A percentile compares a stretch with the other conserved stretches of the same genome.
Conservation (phyloP, 2,113 vertebrate genomes). For the Datnioides undecimradiatus region DNA sequence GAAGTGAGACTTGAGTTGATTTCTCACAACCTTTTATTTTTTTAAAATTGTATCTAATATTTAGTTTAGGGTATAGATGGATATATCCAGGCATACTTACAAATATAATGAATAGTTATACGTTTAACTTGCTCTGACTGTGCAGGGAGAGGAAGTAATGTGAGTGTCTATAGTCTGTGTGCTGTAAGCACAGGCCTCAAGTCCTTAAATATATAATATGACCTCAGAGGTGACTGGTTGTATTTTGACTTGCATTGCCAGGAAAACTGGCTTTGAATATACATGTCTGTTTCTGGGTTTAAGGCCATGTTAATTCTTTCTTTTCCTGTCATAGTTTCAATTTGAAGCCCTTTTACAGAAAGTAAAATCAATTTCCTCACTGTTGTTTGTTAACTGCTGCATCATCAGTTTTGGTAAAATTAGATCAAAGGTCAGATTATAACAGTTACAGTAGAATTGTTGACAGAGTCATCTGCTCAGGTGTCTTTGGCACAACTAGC, state of each 20-base stretch:
- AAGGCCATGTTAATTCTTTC: background rate
- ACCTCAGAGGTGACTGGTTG: background rate
- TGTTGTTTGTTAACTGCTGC: background rate
- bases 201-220: background rate
- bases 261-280: background rate
- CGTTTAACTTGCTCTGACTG: background rate
- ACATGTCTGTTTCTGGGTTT: background rate
- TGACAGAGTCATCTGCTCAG: too few relatives aligned
- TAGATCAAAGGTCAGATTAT: conserved; percentile 31
- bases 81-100: too few relatives aligned
- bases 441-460: too few relatives aligned
- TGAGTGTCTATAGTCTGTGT: background rate
- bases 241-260: conserved; percentile 28
- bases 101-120: too few relatives aligned
- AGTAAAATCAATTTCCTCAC: background rate
- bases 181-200: background rate
- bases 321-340: background rate
- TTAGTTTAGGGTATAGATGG: too few relatives aligned
- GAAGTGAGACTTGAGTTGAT: background rate
- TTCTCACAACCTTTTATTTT: background rate
- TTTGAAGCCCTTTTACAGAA: background rate
- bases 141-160: background rate
- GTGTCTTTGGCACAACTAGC: background rate
- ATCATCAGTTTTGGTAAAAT: background rate
- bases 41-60: background rate